Evolutionary conservation across 2,888 invertebrate species (phyloP), one percentile per base, ranked within the genome.

Genomic region (Hipparchia semele): DNA sequence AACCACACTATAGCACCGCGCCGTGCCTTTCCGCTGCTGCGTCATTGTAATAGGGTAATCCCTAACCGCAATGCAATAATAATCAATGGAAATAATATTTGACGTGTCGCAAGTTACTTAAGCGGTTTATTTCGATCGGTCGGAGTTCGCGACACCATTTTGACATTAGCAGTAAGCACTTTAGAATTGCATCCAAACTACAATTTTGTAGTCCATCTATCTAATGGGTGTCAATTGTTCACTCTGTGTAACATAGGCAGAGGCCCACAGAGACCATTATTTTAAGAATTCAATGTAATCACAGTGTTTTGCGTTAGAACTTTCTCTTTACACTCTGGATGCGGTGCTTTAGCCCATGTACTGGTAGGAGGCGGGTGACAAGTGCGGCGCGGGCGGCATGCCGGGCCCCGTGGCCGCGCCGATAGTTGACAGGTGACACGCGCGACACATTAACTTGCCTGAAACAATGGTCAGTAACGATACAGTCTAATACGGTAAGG

Each of bases 381-480:
- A 97, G 75, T 97, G 97, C 66, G 97, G 97, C 86, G 97, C 96
- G 78, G 97, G 96, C 76, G 96, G 95, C 82, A 95, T 94, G n/a
- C 96, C 96, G 54, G 96, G 95, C 61, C 96, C 96, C 68, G 96
- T 94, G 74, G 95, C 94, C 70, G 95, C 92, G 51, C 96, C 95
- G 77, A 97, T 94, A 79, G 97, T 96, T 80, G 97, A 96, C 84
- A 99, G 95, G 91, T 99, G 99, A 90, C 99, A 99, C 73, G 96
- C 96, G 73, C 98, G 97, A 87, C 99, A 99, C 94, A 99, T 96
- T 77, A 99, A 94, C 81, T 97, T 97, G 7, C 98, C 98, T 83
- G 97, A 51, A 76, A 64, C 6, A 73, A 49, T 23, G 23, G 23
- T 77, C 80, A 75, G 49, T 49, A 49, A 8, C 6, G 8, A 6